These are phyloP conservation scores for Pangasius sanitwongsei DNA, from an alignment of 2,797 vertebrate species.

Conservation along the genomic window DNA sequence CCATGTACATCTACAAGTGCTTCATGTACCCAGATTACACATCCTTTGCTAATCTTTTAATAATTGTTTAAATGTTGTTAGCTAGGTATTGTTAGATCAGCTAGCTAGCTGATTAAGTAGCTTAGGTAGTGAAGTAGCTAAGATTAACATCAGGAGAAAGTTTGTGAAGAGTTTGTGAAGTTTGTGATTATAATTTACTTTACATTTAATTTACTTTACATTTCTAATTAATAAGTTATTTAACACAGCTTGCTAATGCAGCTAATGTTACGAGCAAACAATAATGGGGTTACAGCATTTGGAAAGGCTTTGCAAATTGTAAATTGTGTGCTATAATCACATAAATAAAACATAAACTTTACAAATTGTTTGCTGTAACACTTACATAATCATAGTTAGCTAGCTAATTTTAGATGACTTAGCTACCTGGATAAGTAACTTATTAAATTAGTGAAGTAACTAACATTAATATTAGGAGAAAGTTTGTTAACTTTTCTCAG, in stretches of 20 bases:
- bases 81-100: neutral
- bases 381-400: neutral
- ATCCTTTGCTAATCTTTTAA: neutral
- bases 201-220: too few relatives aligned
- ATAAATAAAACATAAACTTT: neutral
- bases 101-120: too few relatives aligned
- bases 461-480: neutral
- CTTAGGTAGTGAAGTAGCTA: too few relatives aligned
- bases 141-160: neutral
- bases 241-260: neutral
- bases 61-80: neutral
- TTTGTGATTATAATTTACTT: neutral
- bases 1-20: neutral
- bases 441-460: neutral
- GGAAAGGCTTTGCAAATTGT: neutral
- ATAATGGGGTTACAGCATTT: neutral
- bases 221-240: neutral
- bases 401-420: neutral
- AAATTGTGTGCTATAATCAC: neutral
- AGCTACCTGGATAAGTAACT: neutral
- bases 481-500: neutral
- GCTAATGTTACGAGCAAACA: neutral
- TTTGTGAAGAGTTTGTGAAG: neutral
- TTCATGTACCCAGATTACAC: neutral
- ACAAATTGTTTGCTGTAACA: neutral